These are phyloP conservation scores for Vollenhovia emeryi DNA, from an alignment of 1,140 invertebrate species.

Conservation along the genomic window DNA sequence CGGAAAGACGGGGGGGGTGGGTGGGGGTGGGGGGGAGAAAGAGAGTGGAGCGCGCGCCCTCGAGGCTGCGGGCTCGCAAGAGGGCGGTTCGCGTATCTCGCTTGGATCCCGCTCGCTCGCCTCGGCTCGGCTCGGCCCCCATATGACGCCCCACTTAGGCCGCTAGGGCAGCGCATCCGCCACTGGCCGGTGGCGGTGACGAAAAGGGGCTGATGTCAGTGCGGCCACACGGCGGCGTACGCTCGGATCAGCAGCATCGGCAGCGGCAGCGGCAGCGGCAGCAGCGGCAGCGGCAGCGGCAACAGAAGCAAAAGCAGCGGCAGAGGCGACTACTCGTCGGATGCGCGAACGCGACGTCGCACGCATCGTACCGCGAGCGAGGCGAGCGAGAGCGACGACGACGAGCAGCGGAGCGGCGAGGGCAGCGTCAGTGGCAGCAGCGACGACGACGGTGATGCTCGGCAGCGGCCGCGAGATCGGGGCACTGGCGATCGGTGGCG, in stretches of 20 bases:
- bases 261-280: not conserved
- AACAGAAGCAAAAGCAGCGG: not conserved
- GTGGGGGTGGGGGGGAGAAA: not conserved
- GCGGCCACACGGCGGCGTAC: constrained; percentile 77
- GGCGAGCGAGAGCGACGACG: constrained; percentile 46
- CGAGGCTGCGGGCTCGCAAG: not conserved
- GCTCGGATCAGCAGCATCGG: constrained; percentile 75
- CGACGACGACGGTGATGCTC: constrained; percentile 52
- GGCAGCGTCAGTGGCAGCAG: not conserved
- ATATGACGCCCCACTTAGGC: constrained; percentile 58
- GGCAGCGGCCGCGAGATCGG: constrained; percentile 71
- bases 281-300: not conserved
- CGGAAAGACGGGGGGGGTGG: not conserved
- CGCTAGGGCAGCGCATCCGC: constrained; percentile 56
- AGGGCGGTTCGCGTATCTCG: constrained; percentile 27
- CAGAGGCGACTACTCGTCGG: constrained; percentile 72
- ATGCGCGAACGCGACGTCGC: constrained; percentile 77
- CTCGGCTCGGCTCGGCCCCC: constrained; percentile 26
- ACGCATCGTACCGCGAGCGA: constrained; percentile 64
- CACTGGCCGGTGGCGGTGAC: constrained; percentile 69
- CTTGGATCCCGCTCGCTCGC: constrained; percentile 2
- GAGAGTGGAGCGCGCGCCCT: constrained; percentile 23
- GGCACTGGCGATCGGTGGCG: constrained; percentile 50
- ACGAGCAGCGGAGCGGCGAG: constrained; percentile 12
- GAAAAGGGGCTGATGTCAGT: constrained; percentile 73